These are phyloP conservation scores for Halcyon chelicuti DNA, from an alignment of 2,797 vertebrate genomes.

Conservation along the genomic window DNA sequence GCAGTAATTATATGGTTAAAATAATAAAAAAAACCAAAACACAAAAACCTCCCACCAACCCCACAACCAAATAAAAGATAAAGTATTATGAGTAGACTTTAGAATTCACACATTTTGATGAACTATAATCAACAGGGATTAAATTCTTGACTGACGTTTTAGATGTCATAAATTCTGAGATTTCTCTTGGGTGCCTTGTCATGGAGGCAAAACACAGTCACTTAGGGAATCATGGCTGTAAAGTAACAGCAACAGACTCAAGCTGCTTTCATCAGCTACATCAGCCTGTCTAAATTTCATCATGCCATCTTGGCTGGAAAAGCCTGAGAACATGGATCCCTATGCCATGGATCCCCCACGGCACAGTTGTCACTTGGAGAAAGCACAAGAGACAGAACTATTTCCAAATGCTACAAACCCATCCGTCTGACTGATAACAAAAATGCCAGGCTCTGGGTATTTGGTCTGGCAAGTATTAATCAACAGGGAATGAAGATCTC, in stretches of 20 bases:
- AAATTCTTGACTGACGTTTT: not conserved
- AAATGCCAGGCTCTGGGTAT: not conserved
- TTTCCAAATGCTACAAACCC: not conserved
- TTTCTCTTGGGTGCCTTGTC: not conserved
- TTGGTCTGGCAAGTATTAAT: not conserved
- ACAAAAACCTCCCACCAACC: too few species aligned
- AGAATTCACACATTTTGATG: not conserved
- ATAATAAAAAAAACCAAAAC: not conserved
- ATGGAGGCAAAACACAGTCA: not conserved
- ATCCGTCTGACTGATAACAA: not conserved
- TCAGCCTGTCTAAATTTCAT: not conserved
- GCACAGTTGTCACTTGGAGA: not conserved
- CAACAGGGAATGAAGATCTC: not conserved
- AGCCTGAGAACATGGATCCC: not conserved
- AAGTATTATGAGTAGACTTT: not conserved
- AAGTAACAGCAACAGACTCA: not conserved
- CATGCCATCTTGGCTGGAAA: not conserved
- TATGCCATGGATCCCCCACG: not conserved
- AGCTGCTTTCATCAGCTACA: not conserved
- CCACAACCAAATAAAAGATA: not conserved
- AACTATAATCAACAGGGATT: not conserved
- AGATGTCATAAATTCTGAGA: not conserved
- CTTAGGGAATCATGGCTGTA: not conserved
- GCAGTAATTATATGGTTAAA: not conserved
- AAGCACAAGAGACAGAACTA: not conserved